A percentile compares a stretch with the other conserved stretches of the same genome.
Evolutionary conservation across 2,888 invertebrate species (phyloP).

Genomic region (Siphonodentalium dalli): DNA sequence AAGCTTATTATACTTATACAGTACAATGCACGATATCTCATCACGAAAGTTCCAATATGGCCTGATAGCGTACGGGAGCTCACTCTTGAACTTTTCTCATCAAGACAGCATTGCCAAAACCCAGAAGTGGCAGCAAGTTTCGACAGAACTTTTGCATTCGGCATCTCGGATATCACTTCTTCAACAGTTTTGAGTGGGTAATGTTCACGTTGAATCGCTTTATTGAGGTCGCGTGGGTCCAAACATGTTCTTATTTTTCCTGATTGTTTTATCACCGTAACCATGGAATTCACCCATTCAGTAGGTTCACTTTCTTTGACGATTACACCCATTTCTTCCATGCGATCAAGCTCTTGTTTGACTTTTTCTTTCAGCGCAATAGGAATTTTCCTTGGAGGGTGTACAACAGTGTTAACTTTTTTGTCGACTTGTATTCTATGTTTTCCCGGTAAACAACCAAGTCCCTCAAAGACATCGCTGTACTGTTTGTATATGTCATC

Average conservation of each 20-base stretch:
- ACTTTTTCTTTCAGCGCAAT: neutral
- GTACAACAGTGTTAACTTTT: neutral
- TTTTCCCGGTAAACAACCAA: neutral
- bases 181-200: conserved; percentile 28
- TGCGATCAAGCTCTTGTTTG: conserved; percentile 2
- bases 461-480: conserved; percentile 1
- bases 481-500: neutral
- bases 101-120: conserved; percentile 26
- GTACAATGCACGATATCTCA: conserved; percentile 3
- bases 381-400: conserved; percentile 5
- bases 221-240: conserved; percentile 25
- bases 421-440: conserved; percentile 1
- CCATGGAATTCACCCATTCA: conserved; percentile 23
- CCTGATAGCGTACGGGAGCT: no score
- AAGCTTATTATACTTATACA: conserved; percentile 5
- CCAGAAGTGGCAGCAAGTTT: conserved; percentile 19
- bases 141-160: conserved; percentile 17
- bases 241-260: conserved; percentile 14
- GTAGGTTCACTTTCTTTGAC: conserved; percentile 2
- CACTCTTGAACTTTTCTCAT: no score
- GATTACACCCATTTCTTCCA: conserved; percentile 2
- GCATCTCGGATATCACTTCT: conserved; percentile 23
- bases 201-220: conserved; percentile 23
- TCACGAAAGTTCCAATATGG: conserved; percentile 8
- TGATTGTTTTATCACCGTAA: conserved; percentile 18